Percentiles rank a stretch among this genome's conserved stretches.
These are phyloP conservation scores for Elgaria multicarinata DNA, from an alignment of 2,113 vertebrate species.

Conservation along the genomic window DNA sequence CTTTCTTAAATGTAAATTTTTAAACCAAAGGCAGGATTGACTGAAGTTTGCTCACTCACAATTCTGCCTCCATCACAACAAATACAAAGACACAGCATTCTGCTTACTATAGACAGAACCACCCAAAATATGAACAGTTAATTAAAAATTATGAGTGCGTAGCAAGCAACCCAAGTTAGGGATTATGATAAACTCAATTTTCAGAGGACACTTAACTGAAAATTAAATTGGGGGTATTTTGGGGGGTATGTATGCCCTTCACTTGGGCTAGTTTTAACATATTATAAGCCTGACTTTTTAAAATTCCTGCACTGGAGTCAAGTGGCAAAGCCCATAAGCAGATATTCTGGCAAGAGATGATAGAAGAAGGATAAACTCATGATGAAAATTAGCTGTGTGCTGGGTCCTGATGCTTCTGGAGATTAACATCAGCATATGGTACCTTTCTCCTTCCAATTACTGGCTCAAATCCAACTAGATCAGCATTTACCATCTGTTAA, in stretches of 20 bases:
- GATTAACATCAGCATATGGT: slow-evolving; percentile 67
- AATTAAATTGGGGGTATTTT: neutral
- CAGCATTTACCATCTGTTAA: slow-evolving; percentile 58
- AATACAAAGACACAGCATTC: neutral
- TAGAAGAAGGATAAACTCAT: slow-evolving; percentile 43
- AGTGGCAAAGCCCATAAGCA: slow-evolving; percentile 6
- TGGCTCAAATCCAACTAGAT: slow-evolving; percentile 63
- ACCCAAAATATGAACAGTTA: neutral
- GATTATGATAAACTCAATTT: neutral
- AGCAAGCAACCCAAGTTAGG: neutral
- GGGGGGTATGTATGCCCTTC: no score
- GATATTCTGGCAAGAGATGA: neutral
- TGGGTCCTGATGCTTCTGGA: slow-evolving; percentile 40
- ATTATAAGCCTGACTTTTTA: neutral
- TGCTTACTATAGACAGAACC: neutral
- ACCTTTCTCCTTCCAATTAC: slow-evolving; percentile 65
- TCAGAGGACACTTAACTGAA: neutral
- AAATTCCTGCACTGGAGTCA: neutral
- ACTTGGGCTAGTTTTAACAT: neutral
- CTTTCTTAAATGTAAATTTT: neutral
- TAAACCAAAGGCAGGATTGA: neutral
- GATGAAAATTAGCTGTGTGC: slow-evolving; percentile 52
- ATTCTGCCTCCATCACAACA: neutral
- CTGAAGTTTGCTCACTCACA: neutral
- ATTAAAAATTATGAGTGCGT: neutral